Evolutionary conservation across 2,797 vertebrate genomes (phyloP), one percentile per base, ranked within the genome.

Genomic region (Crocidura indochinensis): DNA sequence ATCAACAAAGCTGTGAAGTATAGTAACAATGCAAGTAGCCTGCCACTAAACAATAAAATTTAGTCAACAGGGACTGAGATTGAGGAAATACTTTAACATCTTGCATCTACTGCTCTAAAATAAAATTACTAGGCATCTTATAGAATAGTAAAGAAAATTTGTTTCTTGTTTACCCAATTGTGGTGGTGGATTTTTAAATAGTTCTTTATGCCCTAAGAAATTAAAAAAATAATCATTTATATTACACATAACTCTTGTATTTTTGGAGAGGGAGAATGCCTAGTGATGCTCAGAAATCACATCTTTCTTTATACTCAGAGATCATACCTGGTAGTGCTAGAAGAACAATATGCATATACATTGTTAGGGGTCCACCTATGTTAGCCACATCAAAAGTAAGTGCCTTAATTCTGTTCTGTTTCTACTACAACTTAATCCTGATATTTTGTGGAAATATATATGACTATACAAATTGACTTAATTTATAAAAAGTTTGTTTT

Each of bases 1-100:
- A 88, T 96, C 91, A 93, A 83, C 84, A 95, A 94, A 81, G 1
- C 72, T 85, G n/a, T 38, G 85, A 84, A 84, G 67, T 86, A 91
- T 31, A 82, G 87, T 93, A 93, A 92, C 78, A 91, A 51, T 78
- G 77, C 26, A 94, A 95, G 88, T 79, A 31, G 65, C 79, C 47
- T 38, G 47, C 46, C 47, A 44, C 26, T 56, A 11, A 88, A 53
- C 4, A 78, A 27, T 86, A 93, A 97, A 96, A 75, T 27, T 94
- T 31, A 93, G 53, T 92, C 65, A 85, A 10, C 19, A 51, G 38
- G 22, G 60, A 47, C 62, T 24, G 47, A 53, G 12, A 53, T 44
- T 64, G 78, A 96, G 94, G 17, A 93, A 88, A 85, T 0, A 80
- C 89, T 91, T 78, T 92, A 93, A 11, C 46, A 56, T 49, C 73